phyloP scores from a whole-genome alignment of 2,888 invertebrate genomes.

The Baccha elongata region DNA sequence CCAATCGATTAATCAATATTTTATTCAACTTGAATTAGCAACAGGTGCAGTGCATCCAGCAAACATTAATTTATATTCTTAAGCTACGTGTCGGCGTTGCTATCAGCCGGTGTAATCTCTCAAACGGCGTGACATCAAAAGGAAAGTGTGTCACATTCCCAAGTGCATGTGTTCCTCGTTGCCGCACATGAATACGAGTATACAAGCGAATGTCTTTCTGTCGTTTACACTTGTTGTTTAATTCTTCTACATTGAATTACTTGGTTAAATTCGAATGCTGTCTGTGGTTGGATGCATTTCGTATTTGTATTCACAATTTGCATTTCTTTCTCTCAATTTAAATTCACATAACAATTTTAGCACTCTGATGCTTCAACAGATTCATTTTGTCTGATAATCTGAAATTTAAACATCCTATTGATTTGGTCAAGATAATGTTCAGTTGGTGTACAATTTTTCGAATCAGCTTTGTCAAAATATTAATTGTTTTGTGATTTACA shows the following conservation, averaged over 20 bases:
- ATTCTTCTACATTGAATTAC: constrained; percentile 27
- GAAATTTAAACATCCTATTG: neutral
- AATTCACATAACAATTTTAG: constrained; percentile 17
- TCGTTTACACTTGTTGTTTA: constrained; percentile 41
- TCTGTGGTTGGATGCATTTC: neutral
- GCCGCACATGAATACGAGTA: neutral
- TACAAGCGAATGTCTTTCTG: constrained; percentile 23
- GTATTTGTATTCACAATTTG: neutral
- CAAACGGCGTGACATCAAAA: constrained; percentile 66
- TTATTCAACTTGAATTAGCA: constrained; percentile 49
- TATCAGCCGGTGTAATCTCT: constrained; percentile 60
- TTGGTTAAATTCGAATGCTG: constrained; percentile 19
- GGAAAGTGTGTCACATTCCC: constrained; percentile 71
- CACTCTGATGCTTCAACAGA: neutral
- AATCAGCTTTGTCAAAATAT: constrained; percentile 3
- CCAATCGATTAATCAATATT: constrained; percentile 34
- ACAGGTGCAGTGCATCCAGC: constrained; percentile 51
- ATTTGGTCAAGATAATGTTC: neutral
- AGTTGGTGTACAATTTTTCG: neutral
- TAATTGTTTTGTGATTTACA: neutral
- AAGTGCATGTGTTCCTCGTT: constrained; percentile 14
- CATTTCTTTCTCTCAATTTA: constrained; percentile 12
- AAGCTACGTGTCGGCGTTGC: constrained; percentile 21
- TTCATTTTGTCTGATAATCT: constrained; percentile 36
- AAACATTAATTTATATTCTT: constrained; percentile 47